Percentiles rank a stretch among this genome's conserved stretches.
Evolutionary conservation across 2,113 vertebrate species (phyloP).

Genomic region (Coptodon bakossiorum): DNA sequence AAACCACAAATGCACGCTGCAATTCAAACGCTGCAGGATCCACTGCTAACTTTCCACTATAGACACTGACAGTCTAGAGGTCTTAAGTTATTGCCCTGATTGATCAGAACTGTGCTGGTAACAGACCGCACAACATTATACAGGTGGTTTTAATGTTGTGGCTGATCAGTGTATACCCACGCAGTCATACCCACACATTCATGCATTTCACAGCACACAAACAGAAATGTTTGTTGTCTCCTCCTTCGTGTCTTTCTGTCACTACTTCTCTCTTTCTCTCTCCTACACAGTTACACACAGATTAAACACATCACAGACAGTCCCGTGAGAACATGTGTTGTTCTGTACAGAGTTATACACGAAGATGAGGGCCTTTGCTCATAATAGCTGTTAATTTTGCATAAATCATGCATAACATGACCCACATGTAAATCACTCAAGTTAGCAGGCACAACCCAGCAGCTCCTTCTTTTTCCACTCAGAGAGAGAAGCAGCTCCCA

Average conservation of each 20-base stretch:
- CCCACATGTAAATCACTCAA: constrained; percentile 65
- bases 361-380: not conserved
- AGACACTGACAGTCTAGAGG: not conserved
- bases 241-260: constrained; percentile 18
- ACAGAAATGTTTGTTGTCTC: constrained; percentile 10
- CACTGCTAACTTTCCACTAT: not conserved
- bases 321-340: constrained; percentile 20
- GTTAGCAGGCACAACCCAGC: constrained; percentile 31
- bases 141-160: not conserved
- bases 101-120: not conserved
- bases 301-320: not conserved
- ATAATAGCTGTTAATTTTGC: constrained; percentile 59
- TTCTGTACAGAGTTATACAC: constrained; percentile 20
- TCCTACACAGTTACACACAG: not conserved
- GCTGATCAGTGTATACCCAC: not conserved
- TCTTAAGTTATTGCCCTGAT: not conserved
- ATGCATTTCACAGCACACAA: not conserved
- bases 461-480: constrained; percentile 7
- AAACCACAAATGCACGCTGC: not conserved
- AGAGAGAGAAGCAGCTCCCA: not conserved
- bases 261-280: not conserved
- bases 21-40: not conserved
- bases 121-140: not conserved
- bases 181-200: not conserved
- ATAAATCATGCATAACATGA: constrained; percentile 66